phyloP scores from a whole-genome alignment of 2,113 vertebrate species.

The Hypomesus transpacificus region DNA sequence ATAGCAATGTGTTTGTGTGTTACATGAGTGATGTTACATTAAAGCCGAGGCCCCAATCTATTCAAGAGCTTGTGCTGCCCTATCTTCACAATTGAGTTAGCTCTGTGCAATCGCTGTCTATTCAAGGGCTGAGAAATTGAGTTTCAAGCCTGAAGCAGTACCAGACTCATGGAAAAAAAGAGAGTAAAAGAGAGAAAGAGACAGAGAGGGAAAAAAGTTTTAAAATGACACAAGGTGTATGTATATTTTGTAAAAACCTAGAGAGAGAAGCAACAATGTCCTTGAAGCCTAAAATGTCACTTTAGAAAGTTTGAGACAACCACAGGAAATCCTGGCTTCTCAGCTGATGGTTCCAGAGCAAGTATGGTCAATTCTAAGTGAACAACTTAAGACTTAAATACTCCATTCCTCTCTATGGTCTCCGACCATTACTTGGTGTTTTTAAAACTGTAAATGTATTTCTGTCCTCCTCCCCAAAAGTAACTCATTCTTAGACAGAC shows the following conservation, averaged over 20 bases:
- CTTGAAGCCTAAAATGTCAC: slow-evolving; percentile 44
- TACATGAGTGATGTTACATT: slow-evolving; percentile 68
- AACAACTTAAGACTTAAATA: too few relatives aligned
- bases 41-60: slow-evolving; percentile 73
- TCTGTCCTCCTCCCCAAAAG: too few relatives aligned
- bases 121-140: slow-evolving; percentile 77
- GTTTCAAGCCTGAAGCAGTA: slow-evolving; percentile 72
- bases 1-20: slow-evolving; percentile 61
- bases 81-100: slow-evolving; percentile 75
- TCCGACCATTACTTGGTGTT: too few relatives aligned
- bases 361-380: too few relatives aligned
- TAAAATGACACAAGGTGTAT: slow-evolving; percentile 49
- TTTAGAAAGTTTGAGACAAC: slow-evolving; percentile 50
- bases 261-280: slow-evolving; percentile 42
- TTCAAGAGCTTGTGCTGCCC: slow-evolving; percentile 69
- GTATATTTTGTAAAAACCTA: slow-evolving; percentile 41
- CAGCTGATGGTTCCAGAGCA: too few relatives aligned
- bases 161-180: slow-evolving; percentile 55
- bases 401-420: too few relatives aligned
- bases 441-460: too few relatives aligned
- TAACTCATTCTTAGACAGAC: too few relatives aligned
- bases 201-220: slow-evolving; percentile 28
- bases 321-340: slow-evolving; percentile 28
- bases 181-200: slow-evolving; percentile 25
- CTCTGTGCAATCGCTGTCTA: slow-evolving; percentile 71